A percentile compares a stretch with the other conserved stretches of the same genome.
Evolutionary conservation across 1,140 invertebrate genomes (phyloP).

Genomic region (Solenopsis invicta): DNA sequence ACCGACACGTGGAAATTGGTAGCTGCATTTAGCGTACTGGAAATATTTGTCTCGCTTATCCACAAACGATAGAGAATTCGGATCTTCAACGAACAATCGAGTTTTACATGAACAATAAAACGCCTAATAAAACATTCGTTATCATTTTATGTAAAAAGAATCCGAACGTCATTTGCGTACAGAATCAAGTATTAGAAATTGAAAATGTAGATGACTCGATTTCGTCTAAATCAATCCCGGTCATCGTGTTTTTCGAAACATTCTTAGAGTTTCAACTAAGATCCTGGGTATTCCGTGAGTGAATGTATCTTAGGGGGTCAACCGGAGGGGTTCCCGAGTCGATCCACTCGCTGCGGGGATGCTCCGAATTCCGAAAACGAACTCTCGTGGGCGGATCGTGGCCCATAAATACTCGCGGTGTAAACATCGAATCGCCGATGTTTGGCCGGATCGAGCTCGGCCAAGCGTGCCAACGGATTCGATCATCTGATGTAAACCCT

Average conservation of each 20-base stretch:
- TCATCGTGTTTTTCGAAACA: conserved; percentile 31
- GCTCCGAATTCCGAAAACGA: conserved; percentile 76
- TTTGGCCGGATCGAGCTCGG: conserved; percentile 78
- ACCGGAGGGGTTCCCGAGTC: conserved; percentile 56
- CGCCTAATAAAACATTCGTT: background rate
- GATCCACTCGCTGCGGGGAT: conserved; percentile 72
- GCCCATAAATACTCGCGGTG: conserved; percentile 84
- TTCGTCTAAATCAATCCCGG: background rate
- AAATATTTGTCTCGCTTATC: conserved; percentile 27
- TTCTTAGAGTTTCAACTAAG: conserved; percentile 16
- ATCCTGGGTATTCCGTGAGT: conserved; percentile 39
- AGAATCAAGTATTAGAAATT: background rate
- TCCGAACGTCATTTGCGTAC: background rate
- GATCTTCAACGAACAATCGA: background rate
- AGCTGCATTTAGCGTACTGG: conserved; percentile 10
- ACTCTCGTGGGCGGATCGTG: conserved; percentile 82
- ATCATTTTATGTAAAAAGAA: conserved; percentile 13
- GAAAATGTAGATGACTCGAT: background rate
- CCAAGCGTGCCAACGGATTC: conserved; percentile 72
- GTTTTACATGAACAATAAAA: background rate
- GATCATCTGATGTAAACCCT: conserved; percentile 81
- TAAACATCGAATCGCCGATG: conserved; percentile 82
- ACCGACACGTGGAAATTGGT: conserved; percentile 11
- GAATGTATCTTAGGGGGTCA: conserved; percentile 59
- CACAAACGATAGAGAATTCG: background rate